These are phyloP conservation scores for Buceros bicornis DNA, from an alignment of 2,797 vertebrate species.

Conservation along the genomic window DNA sequence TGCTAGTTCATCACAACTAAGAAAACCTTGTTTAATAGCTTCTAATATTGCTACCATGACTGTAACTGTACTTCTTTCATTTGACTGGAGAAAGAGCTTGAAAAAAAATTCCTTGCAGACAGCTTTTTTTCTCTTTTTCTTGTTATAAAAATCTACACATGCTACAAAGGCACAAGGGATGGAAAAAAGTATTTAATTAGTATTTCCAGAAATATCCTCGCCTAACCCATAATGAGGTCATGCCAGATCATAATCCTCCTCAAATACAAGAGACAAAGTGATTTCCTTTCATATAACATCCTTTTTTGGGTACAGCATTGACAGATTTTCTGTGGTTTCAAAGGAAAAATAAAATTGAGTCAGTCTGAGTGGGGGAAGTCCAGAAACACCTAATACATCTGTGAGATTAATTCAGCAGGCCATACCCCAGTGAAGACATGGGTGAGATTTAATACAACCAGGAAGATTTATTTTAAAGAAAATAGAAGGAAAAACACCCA, in stretches of 20 bases:
- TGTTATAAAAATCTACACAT: constrained; percentile 57
- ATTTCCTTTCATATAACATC: constrained; percentile 66
- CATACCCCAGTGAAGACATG: not conserved
- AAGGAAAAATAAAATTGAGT: constrained; percentile 33
- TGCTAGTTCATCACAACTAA: constrained; percentile 7
- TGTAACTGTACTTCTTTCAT: constrained; percentile 57
- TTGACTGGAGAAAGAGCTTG: not conserved
- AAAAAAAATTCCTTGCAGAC: constrained; percentile 58
- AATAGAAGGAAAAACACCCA: not conserved
- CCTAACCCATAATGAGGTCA: constrained; percentile 76
- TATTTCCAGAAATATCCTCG: constrained; percentile 78
- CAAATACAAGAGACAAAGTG: constrained; percentile 68
- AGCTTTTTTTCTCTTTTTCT: constrained; percentile 27
- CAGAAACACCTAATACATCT: constrained; percentile 43
- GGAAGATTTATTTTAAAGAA: constrained; percentile 18
- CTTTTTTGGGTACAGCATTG: constrained; percentile 48
- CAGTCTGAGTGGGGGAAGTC: not conserved
- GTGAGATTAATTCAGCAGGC: constrained; percentile 14
- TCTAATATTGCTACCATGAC: constrained; percentile 55
- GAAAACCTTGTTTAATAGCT: constrained; percentile 60
- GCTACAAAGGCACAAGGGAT: constrained; percentile 69
- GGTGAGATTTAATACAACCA: constrained; percentile 11
- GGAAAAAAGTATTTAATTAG: constrained; percentile 76
- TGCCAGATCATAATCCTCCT: constrained; percentile 73
- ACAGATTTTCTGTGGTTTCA: constrained; percentile 48